Percentiles rank a stretch among this genome's conserved stretches.
Evolutionary conservation across 2,797 vertebrate species (phyloP).

Genomic region (Cuculus canorus): DNA sequence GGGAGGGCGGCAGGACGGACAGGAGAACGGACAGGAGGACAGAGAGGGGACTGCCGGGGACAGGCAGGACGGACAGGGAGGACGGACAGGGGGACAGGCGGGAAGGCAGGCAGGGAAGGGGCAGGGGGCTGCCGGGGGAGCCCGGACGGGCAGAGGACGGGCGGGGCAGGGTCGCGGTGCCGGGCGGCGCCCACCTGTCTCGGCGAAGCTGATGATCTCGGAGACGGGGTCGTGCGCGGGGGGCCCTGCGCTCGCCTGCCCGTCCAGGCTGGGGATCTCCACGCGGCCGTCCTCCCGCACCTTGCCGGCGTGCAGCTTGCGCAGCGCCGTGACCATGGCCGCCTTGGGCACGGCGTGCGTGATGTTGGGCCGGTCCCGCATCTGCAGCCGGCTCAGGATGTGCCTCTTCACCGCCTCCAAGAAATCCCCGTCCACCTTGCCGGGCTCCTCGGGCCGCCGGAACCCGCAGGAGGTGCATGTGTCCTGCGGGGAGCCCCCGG

Average conservation of each 20-base stretch:
- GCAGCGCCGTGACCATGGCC: conserved; percentile 94
- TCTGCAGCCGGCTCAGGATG: conserved; percentile 93
- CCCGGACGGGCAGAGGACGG: neutral
- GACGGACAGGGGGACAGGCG: neutral
- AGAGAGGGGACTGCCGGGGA: neutral
- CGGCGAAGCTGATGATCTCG: conserved; percentile 98
- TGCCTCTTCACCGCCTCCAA: conserved; percentile 97
- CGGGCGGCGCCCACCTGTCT: conserved; percentile 87
- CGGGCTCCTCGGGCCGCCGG: conserved; percentile 85
- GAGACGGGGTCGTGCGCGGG: conserved; percentile 90
- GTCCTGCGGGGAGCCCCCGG: conserved; percentile 79
- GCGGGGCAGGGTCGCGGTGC: neutral
- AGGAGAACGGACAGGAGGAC: too few species aligned
- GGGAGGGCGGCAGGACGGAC: too few species aligned
- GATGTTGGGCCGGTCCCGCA: conserved; percentile 95
- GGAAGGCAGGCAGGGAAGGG: too few species aligned
- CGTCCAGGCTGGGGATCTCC: conserved; percentile 95
- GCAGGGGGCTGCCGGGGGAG: too few species aligned
- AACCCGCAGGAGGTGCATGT: conserved; percentile 92
- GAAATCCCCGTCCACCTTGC: conserved; percentile 88
- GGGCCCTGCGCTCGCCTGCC: conserved; percentile 86
- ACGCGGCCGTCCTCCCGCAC: conserved; percentile 92
- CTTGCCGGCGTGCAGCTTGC: conserved; percentile 95
- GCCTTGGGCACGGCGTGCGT: conserved; percentile 95
- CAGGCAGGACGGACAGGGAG: neutral